These are phyloP conservation scores for Varanus komodoensis DNA, from an alignment of 2,113 vertebrate genomes.

Conservation along the genomic window DNA sequence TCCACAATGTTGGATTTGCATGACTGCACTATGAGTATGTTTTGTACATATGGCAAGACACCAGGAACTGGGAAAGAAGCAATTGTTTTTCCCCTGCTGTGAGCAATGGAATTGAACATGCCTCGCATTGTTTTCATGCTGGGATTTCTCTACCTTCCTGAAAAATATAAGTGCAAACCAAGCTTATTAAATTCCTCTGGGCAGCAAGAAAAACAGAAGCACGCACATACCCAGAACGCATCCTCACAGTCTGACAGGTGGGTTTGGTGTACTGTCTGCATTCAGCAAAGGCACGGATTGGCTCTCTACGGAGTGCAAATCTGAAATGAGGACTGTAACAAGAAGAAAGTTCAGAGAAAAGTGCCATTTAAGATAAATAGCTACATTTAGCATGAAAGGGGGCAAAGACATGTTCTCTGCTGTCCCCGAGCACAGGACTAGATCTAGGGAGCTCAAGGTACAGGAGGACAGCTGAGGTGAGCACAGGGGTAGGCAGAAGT, in stretches of 20 bases:
- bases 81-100: slow-evolving; percentile 76
- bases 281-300: neutral
- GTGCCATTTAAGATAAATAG: neutral
- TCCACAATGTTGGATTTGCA: slow-evolving; percentile 51
- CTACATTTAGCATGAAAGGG: neutral
- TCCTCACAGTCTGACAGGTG: slow-evolving; percentile 39
- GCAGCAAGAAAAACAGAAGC: slow-evolving; percentile 50
- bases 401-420: neutral
- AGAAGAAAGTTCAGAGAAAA: neutral
- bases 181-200: slow-evolving; percentile 60
- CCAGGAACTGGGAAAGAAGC: slow-evolving; percentile 62
- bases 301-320: neutral
- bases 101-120: slow-evolving; percentile 70
- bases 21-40: slow-evolving; percentile 35
- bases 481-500: no score
- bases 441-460: neutral
- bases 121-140: slow-evolving; percentile 65
- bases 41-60: slow-evolving; percentile 50
- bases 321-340: slow-evolving; percentile 20
- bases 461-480: neutral
- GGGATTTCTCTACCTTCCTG: slow-evolving; percentile 48
- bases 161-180: slow-evolving; percentile 58
- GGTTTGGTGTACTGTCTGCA: neutral
- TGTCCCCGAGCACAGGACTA: neutral
- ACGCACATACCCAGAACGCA: neutral